A percentile compares a stretch with the other conserved stretches of the same genome.
Evolutionary conservation across 2,797 vertebrate genomes (phyloP).

Genomic region (Euthynnus affinis): DNA sequence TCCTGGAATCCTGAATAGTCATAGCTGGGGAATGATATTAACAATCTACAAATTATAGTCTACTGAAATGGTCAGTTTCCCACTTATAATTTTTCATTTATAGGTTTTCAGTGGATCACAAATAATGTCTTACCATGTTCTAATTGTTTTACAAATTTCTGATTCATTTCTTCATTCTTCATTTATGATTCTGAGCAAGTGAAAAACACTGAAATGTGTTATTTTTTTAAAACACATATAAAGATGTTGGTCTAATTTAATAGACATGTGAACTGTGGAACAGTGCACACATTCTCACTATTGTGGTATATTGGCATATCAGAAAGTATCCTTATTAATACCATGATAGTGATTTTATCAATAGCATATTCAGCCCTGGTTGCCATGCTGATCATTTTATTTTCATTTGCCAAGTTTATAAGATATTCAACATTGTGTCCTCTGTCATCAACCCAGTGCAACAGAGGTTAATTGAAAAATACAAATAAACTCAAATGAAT

Average conservation of each 20-base stretch:
- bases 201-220: background rate
- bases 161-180: no score
- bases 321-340: background rate
- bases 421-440: background rate
- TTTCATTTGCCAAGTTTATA: background rate
- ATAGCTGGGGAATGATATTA: conserved; percentile 43
- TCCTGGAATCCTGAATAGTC: conserved; percentile 56
- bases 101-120: background rate
- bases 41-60: conserved; percentile 33
- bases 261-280: background rate
- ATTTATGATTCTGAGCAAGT: background rate
- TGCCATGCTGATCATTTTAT: background rate
- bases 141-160: no score
- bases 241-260: background rate
- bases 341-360: background rate
- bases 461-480: background rate
- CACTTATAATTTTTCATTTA: background rate
- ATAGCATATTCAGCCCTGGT: background rate
- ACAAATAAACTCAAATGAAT: no score
- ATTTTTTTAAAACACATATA: no score
- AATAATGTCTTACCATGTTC: no score
- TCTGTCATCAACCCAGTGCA: background rate
- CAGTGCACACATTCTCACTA: background rate
- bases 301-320: background rate
- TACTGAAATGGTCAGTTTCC: conserved; percentile 27